Percentiles rank a stretch among this genome's conserved stretches.
These are phyloP conservation scores for Pandemis cinnamomeana DNA, from an alignment of 2,888 invertebrate species.

Conservation along the genomic window DNA sequence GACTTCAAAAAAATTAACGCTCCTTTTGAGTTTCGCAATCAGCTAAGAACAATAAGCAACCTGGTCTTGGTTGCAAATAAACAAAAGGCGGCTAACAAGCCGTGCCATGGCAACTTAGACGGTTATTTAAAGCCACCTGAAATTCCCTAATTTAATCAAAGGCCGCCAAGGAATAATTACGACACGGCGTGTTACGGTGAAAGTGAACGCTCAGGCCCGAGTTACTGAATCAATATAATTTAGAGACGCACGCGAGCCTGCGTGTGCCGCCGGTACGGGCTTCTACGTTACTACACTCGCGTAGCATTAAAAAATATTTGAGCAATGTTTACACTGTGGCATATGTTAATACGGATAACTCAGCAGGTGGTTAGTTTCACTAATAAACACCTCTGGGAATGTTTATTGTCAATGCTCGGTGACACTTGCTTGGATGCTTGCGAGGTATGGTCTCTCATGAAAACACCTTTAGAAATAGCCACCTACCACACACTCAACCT, in stretches of 20 bases:
- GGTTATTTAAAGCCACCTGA: neutral
- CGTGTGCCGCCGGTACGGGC: conserved; percentile 5
- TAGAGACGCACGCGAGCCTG: conserved; percentile 24
- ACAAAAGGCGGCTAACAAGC: neutral
- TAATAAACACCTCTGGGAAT: too few relatives aligned
- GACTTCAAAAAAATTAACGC: too few relatives aligned
- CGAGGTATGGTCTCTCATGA: too few relatives aligned
- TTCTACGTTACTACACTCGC: neutral
- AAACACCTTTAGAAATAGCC: too few relatives aligned
- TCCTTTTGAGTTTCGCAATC: too few relatives aligned
- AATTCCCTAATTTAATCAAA: neutral
- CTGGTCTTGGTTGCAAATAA: neutral
- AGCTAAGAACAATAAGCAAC: neutral
- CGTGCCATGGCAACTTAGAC: neutral
- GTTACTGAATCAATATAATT: conserved; percentile 32
- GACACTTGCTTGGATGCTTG: too few relatives aligned
- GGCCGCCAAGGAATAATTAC: neutral
- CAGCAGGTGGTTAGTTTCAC: too few relatives aligned
- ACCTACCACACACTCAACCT: too few relatives aligned
- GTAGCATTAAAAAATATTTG: neutral
- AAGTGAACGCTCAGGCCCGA: neutral
- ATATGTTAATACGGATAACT: too few relatives aligned
- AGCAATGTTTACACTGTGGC: too few relatives aligned
- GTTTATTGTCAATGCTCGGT: too few relatives aligned
- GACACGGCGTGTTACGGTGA: neutral